These are phyloP conservation scores for Phocoena sinus DNA, from an alignment of 2,113 vertebrate species.

Conservation along the genomic window DNA sequence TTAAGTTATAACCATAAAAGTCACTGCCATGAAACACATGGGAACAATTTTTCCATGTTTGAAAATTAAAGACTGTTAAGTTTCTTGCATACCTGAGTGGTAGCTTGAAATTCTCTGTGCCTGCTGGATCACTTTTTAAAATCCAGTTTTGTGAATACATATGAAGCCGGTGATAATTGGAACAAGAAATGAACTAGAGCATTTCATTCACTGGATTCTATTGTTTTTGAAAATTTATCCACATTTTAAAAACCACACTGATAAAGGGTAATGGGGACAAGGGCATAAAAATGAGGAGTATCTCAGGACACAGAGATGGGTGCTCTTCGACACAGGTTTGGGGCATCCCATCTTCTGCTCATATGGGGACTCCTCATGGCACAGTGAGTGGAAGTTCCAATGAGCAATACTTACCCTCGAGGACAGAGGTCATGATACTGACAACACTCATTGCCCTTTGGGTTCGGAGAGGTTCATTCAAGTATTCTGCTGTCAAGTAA, in stretches of 20 bases:
- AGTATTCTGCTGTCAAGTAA: slow-evolving; percentile 82
- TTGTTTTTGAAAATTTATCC: not conserved
- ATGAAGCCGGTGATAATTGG: not conserved
- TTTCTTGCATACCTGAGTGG: not conserved
- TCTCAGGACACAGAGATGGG: not conserved
- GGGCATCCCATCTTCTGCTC: not conserved
- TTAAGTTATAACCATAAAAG: not conserved
- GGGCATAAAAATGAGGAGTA: not conserved
- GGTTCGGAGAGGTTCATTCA: slow-evolving; percentile 81
- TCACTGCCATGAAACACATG: not conserved
- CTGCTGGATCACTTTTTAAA: not conserved
- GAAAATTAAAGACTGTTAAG: not conserved
- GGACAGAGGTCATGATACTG: slow-evolving; percentile 93
- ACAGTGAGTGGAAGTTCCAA: rapidly evolving
- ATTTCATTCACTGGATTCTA: not conserved
- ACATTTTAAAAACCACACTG: not conserved
- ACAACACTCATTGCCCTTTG: slow-evolving; percentile 90
- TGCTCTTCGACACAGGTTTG: not conserved
- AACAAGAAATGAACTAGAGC: not conserved
- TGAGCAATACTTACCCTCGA: slow-evolving; percentile 88
- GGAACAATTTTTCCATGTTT: not conserved
- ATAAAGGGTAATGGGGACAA: not conserved
- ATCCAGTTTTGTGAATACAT: not conserved
- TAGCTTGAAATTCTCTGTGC: not conserved
- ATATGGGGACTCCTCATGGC: not conserved